A percentile compares a stretch with the other conserved stretches of the same genome.
These are phyloP conservation scores for Geotrypetes seraphini DNA, from an alignment of 2,797 vertebrate genomes.

Conservation along the genomic window DNA sequence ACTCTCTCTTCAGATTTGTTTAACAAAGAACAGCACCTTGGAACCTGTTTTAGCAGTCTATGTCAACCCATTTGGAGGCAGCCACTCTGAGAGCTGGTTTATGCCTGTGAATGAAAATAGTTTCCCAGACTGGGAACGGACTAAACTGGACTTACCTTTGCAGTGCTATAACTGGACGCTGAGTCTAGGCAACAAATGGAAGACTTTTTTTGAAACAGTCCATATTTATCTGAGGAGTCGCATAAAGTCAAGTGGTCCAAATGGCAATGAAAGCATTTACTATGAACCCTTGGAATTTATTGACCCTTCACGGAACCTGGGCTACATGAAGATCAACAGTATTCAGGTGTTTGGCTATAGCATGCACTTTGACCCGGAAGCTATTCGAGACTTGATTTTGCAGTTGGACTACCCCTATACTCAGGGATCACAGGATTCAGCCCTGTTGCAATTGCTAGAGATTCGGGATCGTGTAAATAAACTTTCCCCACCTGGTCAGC, in stretches of 20 bases:
- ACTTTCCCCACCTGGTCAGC: conserved; percentile 82
- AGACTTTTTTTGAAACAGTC: conserved; percentile 94
- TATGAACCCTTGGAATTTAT: conserved; percentile 84
- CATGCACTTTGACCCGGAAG: conserved; percentile 95
- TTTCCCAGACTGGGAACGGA: conserved; percentile 91
- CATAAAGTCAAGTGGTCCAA: conserved; percentile 69
- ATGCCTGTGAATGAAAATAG: conserved; percentile 81
- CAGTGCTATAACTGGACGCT: conserved; percentile 95
- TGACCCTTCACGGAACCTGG: conserved; percentile 82
- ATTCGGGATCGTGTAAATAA: conserved; percentile 89
- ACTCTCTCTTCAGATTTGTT: conserved; percentile 88
- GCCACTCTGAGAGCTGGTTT: conserved; percentile 96
- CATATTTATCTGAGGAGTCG: conserved; percentile 91
- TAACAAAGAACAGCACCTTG: conserved; percentile 94
- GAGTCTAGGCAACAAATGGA: conserved; percentile 93
- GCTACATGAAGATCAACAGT: conserved; percentile 96
- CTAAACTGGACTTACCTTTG: conserved; percentile 83
- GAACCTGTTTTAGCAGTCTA: conserved; percentile 88
- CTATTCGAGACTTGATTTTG: conserved; percentile 88
- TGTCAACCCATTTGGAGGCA: conserved; percentile 91
- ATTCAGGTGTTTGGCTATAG: conserved; percentile 96
- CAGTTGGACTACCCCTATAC: conserved; percentile 95
- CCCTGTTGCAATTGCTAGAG: conserved; percentile 86
- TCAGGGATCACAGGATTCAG: conserved; percentile 89
- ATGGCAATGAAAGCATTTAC: conserved; percentile 79